Conservation (phyloP, 2,797 vertebrate genomes). For the Poeciliopsis paucimaculata region DNA sequence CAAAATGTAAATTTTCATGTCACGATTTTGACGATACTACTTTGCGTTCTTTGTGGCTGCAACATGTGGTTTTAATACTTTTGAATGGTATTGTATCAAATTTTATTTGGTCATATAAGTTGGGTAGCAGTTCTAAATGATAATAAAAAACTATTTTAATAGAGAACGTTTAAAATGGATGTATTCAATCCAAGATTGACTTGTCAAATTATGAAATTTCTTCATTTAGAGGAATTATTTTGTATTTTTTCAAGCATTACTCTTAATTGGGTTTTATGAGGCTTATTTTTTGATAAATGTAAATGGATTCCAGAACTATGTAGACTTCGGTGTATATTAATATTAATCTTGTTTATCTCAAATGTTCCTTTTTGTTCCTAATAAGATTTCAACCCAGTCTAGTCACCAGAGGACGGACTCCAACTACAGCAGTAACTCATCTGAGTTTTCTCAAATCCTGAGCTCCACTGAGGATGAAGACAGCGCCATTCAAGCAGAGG, state of each 20-base stretch:
- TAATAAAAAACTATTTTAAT: background rate
- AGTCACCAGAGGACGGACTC: conserved; percentile 88
- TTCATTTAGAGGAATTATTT: background rate
- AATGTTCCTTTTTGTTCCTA: background rate
- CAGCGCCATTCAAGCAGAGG: conserved; percentile 81
- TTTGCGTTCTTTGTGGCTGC: background rate
- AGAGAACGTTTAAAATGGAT: background rate
- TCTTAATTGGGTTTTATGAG: background rate
- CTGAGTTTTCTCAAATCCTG: conserved; percentile 88
- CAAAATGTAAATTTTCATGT: background rate
- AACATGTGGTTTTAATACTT: background rate
- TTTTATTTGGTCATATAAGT: background rate
- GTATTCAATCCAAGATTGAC: background rate
- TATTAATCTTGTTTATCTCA: background rate
- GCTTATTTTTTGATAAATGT: background rate
- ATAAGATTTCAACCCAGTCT: conserved; percentile 83
- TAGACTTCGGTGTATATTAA: background rate
- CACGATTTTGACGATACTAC: background rate
- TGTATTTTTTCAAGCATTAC: background rate
- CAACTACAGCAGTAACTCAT: conserved; percentile 90
- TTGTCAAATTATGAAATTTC: background rate
- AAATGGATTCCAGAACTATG: background rate
- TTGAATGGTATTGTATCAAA: background rate
- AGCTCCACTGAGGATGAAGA: conserved; percentile 87
- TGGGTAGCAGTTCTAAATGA: background rate